A percentile compares a stretch with the other conserved stretches of the same genome.
Conservation (phyloP, 2,797 vertebrate genomes). For the Bryconaethiops microstoma region DNA sequence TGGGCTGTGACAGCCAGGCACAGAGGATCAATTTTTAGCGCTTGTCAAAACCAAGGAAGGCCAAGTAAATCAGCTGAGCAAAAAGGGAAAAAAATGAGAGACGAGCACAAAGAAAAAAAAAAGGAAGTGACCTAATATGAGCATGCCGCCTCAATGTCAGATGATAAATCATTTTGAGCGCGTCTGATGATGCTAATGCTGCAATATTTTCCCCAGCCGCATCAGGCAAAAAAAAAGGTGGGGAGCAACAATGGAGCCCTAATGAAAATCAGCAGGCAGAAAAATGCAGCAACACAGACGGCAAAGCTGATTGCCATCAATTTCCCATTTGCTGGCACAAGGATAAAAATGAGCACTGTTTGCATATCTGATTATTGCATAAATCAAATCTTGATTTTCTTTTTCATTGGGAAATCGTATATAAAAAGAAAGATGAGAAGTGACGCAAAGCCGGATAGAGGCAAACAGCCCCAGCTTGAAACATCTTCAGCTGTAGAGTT, state of each 20-base stretch:
- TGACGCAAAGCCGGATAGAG: constrained; percentile 28
- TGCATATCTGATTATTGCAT: constrained; percentile 60
- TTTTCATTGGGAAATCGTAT: constrained; percentile 46
- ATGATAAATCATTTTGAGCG: constrained; percentile 50
- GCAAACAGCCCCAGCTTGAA: constrained; percentile 6
- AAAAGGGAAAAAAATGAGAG: constrained; percentile 6
- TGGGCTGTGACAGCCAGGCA: constrained; percentile 46
- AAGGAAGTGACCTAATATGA: constrained; percentile 54
- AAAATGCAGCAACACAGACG: constrained; percentile 43
- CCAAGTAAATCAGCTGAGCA: constrained; percentile 47
- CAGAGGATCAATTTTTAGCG: constrained; percentile 53
- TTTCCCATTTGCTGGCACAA: constrained; percentile 58
- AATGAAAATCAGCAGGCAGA: constrained; percentile 56
- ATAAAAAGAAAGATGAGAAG: constrained; percentile 27
- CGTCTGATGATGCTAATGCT: constrained; percentile 39
- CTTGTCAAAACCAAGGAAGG: constrained; percentile 55
- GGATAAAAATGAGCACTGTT: constrained; percentile 48
- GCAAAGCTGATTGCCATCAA: constrained; percentile 53
- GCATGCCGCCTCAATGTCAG: constrained; percentile 26
- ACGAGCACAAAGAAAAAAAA: constrained; percentile 41
- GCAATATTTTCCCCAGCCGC: constrained; percentile 36
- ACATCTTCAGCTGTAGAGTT: neutral
- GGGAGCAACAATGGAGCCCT: constrained; percentile 51
- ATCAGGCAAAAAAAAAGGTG: neutral
- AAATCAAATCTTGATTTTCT: constrained; percentile 55